A percentile compares a stretch with the other conserved stretches of the same genome.
Conservation (phyloP, 2,888 invertebrate genomes). For the Orthosia gracilis region DNA sequence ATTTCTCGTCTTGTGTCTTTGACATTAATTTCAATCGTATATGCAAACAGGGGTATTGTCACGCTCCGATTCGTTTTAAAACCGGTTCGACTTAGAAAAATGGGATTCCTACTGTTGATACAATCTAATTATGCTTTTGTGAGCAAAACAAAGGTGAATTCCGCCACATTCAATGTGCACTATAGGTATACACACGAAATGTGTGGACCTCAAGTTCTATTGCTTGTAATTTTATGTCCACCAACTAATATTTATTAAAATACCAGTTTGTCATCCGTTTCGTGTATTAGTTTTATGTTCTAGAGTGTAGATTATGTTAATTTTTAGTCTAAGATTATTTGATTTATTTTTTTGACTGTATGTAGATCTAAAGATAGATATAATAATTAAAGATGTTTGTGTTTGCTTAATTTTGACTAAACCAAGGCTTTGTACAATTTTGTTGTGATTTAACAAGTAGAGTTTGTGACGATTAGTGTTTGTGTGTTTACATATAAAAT, state of each 20-base stretch:
- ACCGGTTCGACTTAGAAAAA: slow-evolving; percentile 75
- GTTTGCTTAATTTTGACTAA: slow-evolving; percentile 13
- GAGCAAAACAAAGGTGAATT: slow-evolving; percentile 82
- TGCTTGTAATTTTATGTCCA: neutral
- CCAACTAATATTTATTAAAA: slow-evolving; percentile 2
- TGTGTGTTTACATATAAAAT: neutral
- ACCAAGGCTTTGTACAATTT: neutral
- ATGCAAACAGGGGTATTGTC: slow-evolving; percentile 54
- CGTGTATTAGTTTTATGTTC: slow-evolving; percentile 13
- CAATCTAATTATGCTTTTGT: slow-evolving; percentile 80
- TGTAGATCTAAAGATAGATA: neutral
- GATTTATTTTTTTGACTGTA: neutral
- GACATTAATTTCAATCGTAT: slow-evolving; percentile 44
- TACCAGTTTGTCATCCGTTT: slow-evolving; percentile 14
- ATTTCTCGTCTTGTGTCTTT: slow-evolving; percentile 23
- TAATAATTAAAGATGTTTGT: neutral
- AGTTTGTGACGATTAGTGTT: neutral
- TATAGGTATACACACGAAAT: slow-evolving; percentile 14
- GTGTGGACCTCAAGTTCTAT: neutral
- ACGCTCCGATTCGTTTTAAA: slow-evolving; percentile 69
- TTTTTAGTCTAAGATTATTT: neutral
- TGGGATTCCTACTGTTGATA: slow-evolving; percentile 75
- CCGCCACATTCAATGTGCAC: slow-evolving; percentile 57
- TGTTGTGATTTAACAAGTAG: neutral
- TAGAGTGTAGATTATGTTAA: slow-evolving; percentile 10